Evolutionary conservation across 1,140 invertebrate species (phyloP).

Genomic region (Lordiphosa clarofinis): DNA sequence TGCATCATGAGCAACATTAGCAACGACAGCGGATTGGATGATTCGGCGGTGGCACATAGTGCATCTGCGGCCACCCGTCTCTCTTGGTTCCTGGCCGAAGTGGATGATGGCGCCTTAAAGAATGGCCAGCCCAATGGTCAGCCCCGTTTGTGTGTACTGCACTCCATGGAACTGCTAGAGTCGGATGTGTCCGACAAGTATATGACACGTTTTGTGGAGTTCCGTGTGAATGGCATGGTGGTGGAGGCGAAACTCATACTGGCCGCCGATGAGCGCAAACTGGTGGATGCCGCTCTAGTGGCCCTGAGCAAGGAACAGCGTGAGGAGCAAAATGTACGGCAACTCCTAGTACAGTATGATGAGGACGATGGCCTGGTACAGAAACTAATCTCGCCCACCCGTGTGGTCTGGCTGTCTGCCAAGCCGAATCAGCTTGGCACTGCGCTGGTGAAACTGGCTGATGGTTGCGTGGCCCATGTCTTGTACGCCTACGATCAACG

Average conservation of each 20-base stretch:
- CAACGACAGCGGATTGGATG: slow-evolving; percentile 53
- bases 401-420: slow-evolving; percentile 50
- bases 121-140: slow-evolving; percentile 35
- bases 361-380: slow-evolving; percentile 51
- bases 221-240: slow-evolving; percentile 44
- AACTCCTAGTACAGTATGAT: slow-evolving; percentile 53
- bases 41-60: slow-evolving; percentile 27
- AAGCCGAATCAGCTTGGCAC: slow-evolving; percentile 30
- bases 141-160: slow-evolving; percentile 42
- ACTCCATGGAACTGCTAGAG: slow-evolving; percentile 66
- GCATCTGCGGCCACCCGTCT: slow-evolving; percentile 43
- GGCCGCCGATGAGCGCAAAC: slow-evolving; percentile 57
- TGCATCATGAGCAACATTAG: slow-evolving; percentile 48
- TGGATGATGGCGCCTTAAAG: slow-evolving; percentile 51
- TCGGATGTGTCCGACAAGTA: slow-evolving; percentile 58
- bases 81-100: slow-evolving; percentile 71
- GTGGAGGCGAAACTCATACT: slow-evolving; percentile 61
- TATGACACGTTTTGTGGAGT: slow-evolving; percentile 57
- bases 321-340: slow-evolving; percentile 12
- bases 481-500: slow-evolving; percentile 49
- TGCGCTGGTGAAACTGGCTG: slow-evolving; percentile 37
- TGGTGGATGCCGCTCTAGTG: slow-evolving; percentile 52
- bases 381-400: slow-evolving; percentile 39
- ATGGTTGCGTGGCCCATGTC: slow-evolving; percentile 38
- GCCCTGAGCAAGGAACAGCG: slow-evolving; percentile 41